Percentiles rank a stretch among this genome's conserved stretches.
These are phyloP conservation scores for Ceratosolen solmsi DNA, from an alignment of 1,140 invertebrate species.

Conservation along the genomic window DNA sequence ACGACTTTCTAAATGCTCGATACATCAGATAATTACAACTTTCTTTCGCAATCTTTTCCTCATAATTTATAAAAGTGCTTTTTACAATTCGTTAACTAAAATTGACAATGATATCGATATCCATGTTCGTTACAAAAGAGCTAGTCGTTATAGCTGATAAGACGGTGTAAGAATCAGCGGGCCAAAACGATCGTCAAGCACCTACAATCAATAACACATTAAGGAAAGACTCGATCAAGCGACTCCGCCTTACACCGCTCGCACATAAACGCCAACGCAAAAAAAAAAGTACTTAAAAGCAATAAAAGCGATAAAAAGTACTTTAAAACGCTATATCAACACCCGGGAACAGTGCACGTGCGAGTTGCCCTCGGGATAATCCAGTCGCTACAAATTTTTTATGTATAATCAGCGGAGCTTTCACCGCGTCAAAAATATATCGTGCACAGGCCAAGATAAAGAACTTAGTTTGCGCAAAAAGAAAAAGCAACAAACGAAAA, in stretches of 20 bases:
- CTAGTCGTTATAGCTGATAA: neutral
- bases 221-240: no score
- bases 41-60: neutral
- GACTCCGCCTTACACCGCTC: no score
- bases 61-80: neutral
- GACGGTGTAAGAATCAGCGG: no score
- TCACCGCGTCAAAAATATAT: slow-evolving; percentile 49
- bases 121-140: neutral
- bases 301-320: neutral
- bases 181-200: no score
- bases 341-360: no score
- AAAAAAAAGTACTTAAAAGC: neutral
- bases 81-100: slow-evolving; percentile 11
- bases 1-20: slow-evolving; percentile 41
- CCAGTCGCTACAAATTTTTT: slow-evolving; percentile 35
- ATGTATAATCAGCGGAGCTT: slow-evolving; percentile 40
- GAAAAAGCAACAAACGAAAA: no score
- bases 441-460: neutral
- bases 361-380: slow-evolving; percentile 17
- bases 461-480: neutral
- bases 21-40: neutral
- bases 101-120: slow-evolving; percentile 29
- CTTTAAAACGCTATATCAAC: neutral
- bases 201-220: neutral
- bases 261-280: neutral